phyloP scores from a whole-genome alignment of 1,140 invertebrate species.

The Antheraea mylitta region DNA sequence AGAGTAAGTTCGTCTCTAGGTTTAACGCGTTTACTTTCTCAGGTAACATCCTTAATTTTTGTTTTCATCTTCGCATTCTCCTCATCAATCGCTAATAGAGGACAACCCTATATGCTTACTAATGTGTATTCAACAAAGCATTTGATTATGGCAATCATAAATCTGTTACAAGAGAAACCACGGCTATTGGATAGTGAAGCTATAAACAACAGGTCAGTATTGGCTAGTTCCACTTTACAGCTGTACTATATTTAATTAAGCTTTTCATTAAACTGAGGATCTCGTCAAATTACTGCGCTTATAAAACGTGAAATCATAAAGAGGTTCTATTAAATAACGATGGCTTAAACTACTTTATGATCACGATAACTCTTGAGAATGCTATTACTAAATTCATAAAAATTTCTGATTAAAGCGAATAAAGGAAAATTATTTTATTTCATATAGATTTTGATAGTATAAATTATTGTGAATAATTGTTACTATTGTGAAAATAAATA shows the following conservation, averaged over 20 bases:
- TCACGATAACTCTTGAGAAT: background rate
- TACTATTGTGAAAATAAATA: too few species aligned
- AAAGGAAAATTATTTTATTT: too few species aligned
- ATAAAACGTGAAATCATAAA: background rate
- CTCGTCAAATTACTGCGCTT: background rate
- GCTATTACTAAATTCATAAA: background rate
- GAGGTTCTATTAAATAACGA: background rate
- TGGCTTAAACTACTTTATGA: background rate
- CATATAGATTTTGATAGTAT: too few species aligned
- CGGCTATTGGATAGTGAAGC: background rate
- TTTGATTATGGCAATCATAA: background rate
- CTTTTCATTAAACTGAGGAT: conserved; percentile 1
- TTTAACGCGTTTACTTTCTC: too few species aligned
- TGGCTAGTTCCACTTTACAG: background rate
- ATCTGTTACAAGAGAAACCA: background rate
- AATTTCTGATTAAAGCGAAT: too few species aligned
- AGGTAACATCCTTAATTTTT: too few species aligned
- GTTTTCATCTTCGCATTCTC: too few species aligned
- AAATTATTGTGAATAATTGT: too few species aligned
- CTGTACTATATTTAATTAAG: background rate
- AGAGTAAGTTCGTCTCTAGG: too few species aligned
- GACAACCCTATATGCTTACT: too few species aligned
- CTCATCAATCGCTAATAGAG: too few species aligned
- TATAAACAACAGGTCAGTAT: background rate
- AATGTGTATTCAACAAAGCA: too few species aligned